Evolutionary conservation across 2,797 vertebrate genomes (phyloP).

Genomic region (Anguilla obscura): DNA sequence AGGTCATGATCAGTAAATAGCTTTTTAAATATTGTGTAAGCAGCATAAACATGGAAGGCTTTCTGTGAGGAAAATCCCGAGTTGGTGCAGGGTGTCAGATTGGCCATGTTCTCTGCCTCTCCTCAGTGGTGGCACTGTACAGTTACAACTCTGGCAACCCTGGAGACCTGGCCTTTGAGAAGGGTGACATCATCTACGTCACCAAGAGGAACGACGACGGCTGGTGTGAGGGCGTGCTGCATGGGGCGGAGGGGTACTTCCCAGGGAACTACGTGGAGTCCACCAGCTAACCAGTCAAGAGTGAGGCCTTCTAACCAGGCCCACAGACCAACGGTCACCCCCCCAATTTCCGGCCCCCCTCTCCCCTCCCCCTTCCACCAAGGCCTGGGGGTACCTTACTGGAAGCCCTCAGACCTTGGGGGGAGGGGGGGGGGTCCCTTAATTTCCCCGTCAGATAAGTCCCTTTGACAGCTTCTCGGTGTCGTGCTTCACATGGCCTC

Average conservation of each 20-base stretch:
- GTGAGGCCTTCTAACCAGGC: background rate
- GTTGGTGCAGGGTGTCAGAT: background rate
- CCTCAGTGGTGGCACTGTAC: constrained; percentile 72
- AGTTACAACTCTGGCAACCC: constrained; percentile 57
- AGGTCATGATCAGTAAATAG: too few relatives aligned
- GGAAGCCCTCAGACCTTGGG: too few relatives aligned
- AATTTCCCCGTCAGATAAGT: background rate
- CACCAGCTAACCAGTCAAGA: constrained; percentile 38
- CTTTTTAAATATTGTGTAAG: too few relatives aligned
- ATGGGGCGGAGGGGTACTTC: constrained; percentile 65
- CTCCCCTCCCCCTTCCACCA: background rate
- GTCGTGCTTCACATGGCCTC: background rate
- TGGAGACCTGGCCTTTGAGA: constrained; percentile 59
- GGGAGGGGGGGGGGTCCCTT: too few relatives aligned
- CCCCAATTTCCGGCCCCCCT: background rate
- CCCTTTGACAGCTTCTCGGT: background rate
- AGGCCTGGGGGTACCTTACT: too few relatives aligned
- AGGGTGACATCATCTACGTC: constrained; percentile 67
- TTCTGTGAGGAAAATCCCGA: background rate
- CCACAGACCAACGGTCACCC: background rate
- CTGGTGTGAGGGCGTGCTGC: constrained; percentile 68
- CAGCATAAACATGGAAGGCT: too few relatives aligned
- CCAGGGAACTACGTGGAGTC: constrained; percentile 69
- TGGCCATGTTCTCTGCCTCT: constrained; percentile 1
- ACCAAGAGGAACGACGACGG: constrained; percentile 62